A percentile compares a stretch with the other conserved stretches of the same genome.
Evolutionary conservation across 2,797 vertebrate genomes (phyloP).

Genomic region (Muscicapa striata): DNA sequence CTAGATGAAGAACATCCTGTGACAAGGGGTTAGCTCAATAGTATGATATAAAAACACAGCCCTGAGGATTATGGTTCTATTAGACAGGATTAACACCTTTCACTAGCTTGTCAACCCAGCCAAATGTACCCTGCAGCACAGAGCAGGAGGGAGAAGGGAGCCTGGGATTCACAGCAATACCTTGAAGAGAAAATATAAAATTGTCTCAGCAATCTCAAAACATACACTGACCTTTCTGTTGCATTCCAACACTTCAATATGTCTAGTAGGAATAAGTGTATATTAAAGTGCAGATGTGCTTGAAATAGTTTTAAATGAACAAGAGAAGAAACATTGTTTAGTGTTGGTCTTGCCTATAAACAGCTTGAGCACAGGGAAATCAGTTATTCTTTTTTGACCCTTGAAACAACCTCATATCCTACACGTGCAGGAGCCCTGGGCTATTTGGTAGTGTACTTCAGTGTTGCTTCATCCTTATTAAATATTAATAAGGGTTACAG

Average conservation of each 20-base stretch:
- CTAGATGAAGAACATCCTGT: slow-evolving; percentile 50
- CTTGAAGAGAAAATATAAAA: slow-evolving; percentile 41
- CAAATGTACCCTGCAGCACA: slow-evolving; percentile 54
- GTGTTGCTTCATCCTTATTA: slow-evolving; percentile 49
- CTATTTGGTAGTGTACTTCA: slow-evolving; percentile 41
- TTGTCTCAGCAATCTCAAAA: slow-evolving; percentile 39
- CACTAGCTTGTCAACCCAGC: slow-evolving; percentile 51
- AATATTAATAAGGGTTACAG: slow-evolving; percentile 75
- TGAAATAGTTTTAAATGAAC: slow-evolving; percentile 31
- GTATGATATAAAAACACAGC: slow-evolving; percentile 35
- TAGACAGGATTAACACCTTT: slow-evolving; percentile 67
- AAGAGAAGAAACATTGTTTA: slow-evolving; percentile 27
- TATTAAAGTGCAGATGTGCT: slow-evolving; percentile 49
- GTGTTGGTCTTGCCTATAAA: slow-evolving; percentile 41
- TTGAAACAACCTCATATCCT: slow-evolving; percentile 45
- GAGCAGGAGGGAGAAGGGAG: not conserved
- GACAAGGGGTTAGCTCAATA: slow-evolving; percentile 47
- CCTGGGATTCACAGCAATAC: slow-evolving; percentile 11
- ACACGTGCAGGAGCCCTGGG: slow-evolving; percentile 24
- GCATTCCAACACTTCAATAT: slow-evolving; percentile 35
- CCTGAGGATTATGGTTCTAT: slow-evolving; percentile 48
- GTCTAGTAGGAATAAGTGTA: slow-evolving; percentile 39
- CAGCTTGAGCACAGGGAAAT: slow-evolving; percentile 45
- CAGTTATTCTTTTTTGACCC: slow-evolving; percentile 47
- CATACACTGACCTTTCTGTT: slow-evolving; percentile 51